Evolutionary conservation across 2,888 invertebrate species (phyloP).

Genomic region (Trachelus stipa): DNA sequence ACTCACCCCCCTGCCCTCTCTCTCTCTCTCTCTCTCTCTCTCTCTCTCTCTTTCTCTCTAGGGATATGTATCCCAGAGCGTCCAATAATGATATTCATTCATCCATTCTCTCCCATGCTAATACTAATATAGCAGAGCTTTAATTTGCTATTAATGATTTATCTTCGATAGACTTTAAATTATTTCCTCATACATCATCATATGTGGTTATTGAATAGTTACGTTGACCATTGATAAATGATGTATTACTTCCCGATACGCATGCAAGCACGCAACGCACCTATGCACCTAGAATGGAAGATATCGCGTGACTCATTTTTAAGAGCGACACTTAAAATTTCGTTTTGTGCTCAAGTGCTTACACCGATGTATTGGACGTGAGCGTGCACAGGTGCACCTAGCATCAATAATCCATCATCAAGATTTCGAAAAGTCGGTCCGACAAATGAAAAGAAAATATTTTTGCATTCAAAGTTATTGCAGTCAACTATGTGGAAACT

Average conservation of each 20-base stretch:
- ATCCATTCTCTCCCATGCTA: not conserved
- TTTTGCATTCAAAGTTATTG: not conserved
- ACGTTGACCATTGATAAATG: not conserved
- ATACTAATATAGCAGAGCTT: not conserved
- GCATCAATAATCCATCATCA: not conserved
- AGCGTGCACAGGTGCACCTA: not conserved
- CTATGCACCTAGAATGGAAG: not conserved
- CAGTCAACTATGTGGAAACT: not conserved
- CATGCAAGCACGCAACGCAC: not conserved
- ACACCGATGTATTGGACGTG: not conserved
- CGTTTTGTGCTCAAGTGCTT: not conserved
- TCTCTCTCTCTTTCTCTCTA: not conserved
- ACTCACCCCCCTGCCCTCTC: constrained; percentile 15
- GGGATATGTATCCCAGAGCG: too few species aligned
- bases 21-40: not conserved
- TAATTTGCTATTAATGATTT: not conserved
- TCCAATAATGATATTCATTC: too few species aligned
- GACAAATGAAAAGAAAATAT: not conserved
- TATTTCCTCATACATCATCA: not conserved
- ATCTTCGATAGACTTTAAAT: not conserved
- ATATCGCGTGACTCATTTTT: not conserved
- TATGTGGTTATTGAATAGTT: not conserved
- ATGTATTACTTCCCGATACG: not conserved
- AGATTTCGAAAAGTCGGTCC: not conserved
- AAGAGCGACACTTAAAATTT: not conserved